A percentile compares a stretch with the other conserved stretches of the same genome.
phyloP scores from a whole-genome alignment of 2,113 vertebrate genomes.

The Genyomyrus donnyi region DNA sequence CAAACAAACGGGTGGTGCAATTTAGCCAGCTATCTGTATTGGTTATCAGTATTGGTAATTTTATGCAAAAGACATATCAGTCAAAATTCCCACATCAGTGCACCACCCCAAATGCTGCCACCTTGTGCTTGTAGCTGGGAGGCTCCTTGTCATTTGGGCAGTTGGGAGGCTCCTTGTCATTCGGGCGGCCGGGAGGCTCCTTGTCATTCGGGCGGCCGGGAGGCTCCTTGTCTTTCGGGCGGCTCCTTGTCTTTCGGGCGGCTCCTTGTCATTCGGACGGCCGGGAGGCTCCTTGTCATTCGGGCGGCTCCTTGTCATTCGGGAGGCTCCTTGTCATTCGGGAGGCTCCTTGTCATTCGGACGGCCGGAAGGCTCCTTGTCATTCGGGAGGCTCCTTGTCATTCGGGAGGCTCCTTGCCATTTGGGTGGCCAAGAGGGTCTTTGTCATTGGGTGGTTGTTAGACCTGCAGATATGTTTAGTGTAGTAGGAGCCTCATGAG shows the following conservation, averaged over 20 bases:
- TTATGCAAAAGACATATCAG: neutral
- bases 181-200: neutral
- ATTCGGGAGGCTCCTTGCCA: neutral
- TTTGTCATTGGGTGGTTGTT: conserved; percentile 4
- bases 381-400: too few species aligned
- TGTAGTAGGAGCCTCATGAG: neutral
- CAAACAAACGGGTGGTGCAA: neutral
- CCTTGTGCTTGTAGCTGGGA: neutral
- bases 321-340: neutral
- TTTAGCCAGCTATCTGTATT: neutral
- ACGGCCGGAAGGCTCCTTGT: neutral
- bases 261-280: neutral
- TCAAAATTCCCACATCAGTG: neutral
- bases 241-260: too few species aligned
- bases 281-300: neutral
- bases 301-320: too few species aligned
- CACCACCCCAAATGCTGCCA: neutral
- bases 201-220: neutral
- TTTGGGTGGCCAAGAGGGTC: too few species aligned
- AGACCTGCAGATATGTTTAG: conserved; percentile 21
- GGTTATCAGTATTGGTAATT: neutral
- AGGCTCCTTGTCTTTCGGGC: too few species aligned
- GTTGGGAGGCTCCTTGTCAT: too few species aligned
- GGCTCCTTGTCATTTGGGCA: too few species aligned
- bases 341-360: too few species aligned